Evolutionary conservation across 2,888 invertebrate species (phyloP).

Genomic region (Notodonta ziczac): DNA sequence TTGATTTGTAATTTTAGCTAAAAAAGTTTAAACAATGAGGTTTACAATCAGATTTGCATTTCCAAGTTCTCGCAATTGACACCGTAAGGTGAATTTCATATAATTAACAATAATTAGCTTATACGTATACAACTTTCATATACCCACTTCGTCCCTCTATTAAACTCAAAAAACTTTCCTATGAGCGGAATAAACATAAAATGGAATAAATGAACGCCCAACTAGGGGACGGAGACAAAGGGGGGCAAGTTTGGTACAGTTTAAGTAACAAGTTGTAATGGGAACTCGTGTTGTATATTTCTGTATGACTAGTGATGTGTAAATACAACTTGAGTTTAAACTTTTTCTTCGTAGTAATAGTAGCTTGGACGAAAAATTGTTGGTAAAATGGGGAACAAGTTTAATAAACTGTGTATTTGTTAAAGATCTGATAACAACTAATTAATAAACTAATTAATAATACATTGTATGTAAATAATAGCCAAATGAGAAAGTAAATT

Average conservation of each 20-base stretch:
- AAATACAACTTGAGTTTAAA: not conserved
- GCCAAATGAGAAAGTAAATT: too few species aligned
- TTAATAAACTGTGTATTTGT: not conserved
- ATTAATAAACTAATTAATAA: too few species aligned
- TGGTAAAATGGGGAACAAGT: too few species aligned
- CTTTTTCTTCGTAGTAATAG: too few species aligned
- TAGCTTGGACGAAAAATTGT: too few species aligned
- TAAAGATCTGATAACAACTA: not conserved
- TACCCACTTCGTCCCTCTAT: not conserved
- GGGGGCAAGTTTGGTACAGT: conserved; percentile 32
- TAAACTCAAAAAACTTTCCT: not conserved
- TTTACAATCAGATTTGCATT: too few species aligned
- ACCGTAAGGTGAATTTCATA: too few species aligned
- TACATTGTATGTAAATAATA: too few species aligned
- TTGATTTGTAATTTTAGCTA: too few species aligned
- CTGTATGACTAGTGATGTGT: conserved; percentile 11
- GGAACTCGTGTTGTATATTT: conserved; percentile 29
- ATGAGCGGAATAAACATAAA: conserved; percentile 27
- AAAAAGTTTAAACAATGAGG: too few species aligned
- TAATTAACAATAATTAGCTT: too few species aligned
- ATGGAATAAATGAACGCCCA: conserved; percentile 31
- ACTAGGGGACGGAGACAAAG: conserved; percentile 26
- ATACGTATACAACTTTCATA: not conserved
- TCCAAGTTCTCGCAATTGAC: too few species aligned
- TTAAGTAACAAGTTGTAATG: conserved; percentile 37